Evolutionary conservation across 2,113 vertebrate genomes (phyloP), one percentile per base, ranked within the genome.

Genomic region (Clarias macrocephalus): DNA sequence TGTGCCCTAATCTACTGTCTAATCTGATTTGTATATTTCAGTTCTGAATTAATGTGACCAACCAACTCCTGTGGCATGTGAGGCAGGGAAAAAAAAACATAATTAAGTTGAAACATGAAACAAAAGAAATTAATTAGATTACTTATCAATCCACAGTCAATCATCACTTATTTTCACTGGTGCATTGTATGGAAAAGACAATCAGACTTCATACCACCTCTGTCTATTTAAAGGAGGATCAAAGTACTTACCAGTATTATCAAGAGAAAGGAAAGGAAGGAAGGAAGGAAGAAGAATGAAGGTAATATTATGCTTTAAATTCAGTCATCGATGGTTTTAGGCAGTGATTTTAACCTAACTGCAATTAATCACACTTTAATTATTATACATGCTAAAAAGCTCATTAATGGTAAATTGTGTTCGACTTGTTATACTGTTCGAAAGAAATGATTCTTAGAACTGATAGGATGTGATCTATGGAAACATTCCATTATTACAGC

Each of bases 101-200:
- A 92, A 94, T 92, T 90, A 93, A 94, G 93, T 93, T 89, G 90
- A 93, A 93, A 92, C 89, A 91, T 92, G 91, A 94, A 94, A 94
- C 93, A 93, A 92, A 93, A 88, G 88, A 90, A 94, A 94, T 93
- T 92, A 94, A 95, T 95, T 93, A 93, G 92, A 93, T 92, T 90
- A 92, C 93, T 95, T 94, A 94, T 94, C 93, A 93, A 91, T 89
- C 84, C 90, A 90, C 91, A 90, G 90, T 93, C 90, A 91, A 92
- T 92, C 88, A 92, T 82, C 75, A 88, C 84, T 88, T 84, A 84
- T 81, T 90, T 86, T 88, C 89, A 73, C 72, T 88, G 82, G 77
- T 84, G 87, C 48, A 30, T 85, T 81, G 83, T 72, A 63, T 28
- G 68, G 82, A 82, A 80, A 80, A 88, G 90, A 82, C 89, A 92